Percentiles rank a stretch among this genome's conserved stretches.
Evolutionary conservation across 2,797 vertebrate species (phyloP).

Genomic region (Hemibagrus guttatus): DNA sequence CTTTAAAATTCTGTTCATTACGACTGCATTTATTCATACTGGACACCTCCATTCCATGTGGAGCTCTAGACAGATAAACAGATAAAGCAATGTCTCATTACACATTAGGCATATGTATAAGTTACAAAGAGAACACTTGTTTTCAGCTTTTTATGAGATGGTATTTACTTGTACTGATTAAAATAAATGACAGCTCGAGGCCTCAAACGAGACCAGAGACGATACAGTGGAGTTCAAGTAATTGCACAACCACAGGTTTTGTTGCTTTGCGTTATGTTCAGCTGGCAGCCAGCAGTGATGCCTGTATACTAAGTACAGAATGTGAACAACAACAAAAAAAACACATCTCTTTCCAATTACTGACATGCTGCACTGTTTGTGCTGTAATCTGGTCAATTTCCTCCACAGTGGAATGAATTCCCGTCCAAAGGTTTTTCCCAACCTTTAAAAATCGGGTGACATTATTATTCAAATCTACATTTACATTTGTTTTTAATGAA

Average conservation of each 20-base stretch:
- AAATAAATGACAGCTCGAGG: slow-evolving; percentile 25
- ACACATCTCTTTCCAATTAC: neutral
- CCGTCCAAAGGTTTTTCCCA: slow-evolving; percentile 7
- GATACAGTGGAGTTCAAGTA: slow-evolving; percentile 17
- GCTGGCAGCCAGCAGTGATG: neutral
- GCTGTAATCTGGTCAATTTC: slow-evolving; percentile 32
- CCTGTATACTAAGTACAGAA: neutral
- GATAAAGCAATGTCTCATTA: slow-evolving; percentile 36
- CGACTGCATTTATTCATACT: slow-evolving; percentile 28
- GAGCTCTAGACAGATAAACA: slow-evolving; percentile 28
- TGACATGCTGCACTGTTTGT: slow-evolving; percentile 16
- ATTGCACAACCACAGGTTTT: neutral
- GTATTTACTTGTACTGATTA: slow-evolving; percentile 21
- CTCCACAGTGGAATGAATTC: slow-evolving; percentile 21
- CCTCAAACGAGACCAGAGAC: slow-evolving; percentile 19
- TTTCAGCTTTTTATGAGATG: slow-evolving; percentile 22
- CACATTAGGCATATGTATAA: slow-evolving; percentile 26
- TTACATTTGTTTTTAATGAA: neutral
- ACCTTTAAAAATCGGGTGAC: slow-evolving; percentile 18
- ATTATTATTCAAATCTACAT: neutral
- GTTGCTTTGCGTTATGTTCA: neutral
- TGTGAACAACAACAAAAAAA: neutral
- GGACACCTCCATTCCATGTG: slow-evolving; percentile 22
- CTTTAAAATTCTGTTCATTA: slow-evolving; percentile 22
- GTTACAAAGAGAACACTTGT: slow-evolving; percentile 18